These are phyloP conservation scores for Sturnus vulgaris DNA, from an alignment of 2,113 vertebrate species.

Conservation along the genomic window DNA sequence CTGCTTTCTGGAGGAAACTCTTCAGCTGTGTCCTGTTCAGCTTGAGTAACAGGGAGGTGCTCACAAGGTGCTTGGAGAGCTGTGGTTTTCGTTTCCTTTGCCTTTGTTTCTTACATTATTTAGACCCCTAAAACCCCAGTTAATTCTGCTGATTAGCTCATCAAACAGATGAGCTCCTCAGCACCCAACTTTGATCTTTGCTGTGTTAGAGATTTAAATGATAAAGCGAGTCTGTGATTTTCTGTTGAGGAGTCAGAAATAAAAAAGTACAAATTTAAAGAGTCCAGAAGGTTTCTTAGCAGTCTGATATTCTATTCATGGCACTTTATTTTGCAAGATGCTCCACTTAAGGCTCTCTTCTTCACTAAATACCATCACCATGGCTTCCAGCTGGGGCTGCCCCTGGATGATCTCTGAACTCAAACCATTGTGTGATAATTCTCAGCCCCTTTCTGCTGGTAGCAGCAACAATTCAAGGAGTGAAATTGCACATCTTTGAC, in stretches of 20 bases:
- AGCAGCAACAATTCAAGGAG: background rate
- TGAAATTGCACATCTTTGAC: background rate
- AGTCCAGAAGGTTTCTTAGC: background rate
- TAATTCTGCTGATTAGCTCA: background rate
- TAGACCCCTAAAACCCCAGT: background rate
- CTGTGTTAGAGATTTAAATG: background rate
- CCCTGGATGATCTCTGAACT: background rate
- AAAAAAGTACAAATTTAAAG: background rate
- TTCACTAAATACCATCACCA: background rate
- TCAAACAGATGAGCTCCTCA: background rate
- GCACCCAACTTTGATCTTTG: background rate
- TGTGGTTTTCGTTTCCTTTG: background rate
- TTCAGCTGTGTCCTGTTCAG: background rate
- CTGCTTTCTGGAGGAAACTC: background rate
- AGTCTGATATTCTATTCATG: background rate
- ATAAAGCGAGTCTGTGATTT: background rate
- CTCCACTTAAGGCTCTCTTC: background rate
- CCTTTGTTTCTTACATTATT: background rate
- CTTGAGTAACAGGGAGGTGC: background rate
- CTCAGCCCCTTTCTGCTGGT: background rate
- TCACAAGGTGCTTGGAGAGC: background rate
- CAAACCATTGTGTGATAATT: background rate
- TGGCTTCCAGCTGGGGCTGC: background rate
- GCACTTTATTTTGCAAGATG: background rate
- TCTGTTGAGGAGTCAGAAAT: constrained; percentile 14